Evolutionary conservation across 2,113 vertebrate genomes (phyloP), one percentile per base, ranked within the genome.

Genomic region (Oncorhynchus kisutch): DNA sequence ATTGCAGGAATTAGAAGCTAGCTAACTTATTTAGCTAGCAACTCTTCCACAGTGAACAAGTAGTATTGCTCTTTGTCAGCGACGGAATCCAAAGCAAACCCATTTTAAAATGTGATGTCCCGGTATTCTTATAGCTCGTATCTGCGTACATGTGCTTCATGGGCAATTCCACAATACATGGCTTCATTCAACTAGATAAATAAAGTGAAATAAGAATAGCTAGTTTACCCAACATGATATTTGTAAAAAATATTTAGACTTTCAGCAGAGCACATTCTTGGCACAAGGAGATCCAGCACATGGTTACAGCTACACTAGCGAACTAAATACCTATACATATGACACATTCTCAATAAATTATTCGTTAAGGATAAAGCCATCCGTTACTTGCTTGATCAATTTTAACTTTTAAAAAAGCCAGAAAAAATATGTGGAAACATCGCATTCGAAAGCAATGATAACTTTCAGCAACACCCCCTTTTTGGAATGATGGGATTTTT

Each of bases 241-340:
- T n/a, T 8, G 11, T 39, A 39, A n/a, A 0, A 3, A 34, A 29
- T 12, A 18, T 20, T 8, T 57, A 3, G 0, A 62, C 74, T 62
- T 91, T 79, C 71, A 13, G 3, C 1, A 0, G 0, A 72, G 83
- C 88, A 91, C 77, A 84, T 93, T 92, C 90, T 9, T 25, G 1
- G 1, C 25, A 8, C 3, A 54, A 3, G 20, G 59, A 60, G 20
- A 60, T 1, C 51, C 1, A 54, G 3, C 4, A 5, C 13, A 11
- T 45, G 39, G 0, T 45, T 45, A 45, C 8, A 45, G 39, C 39
- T 45, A 8, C 34, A 39, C 34, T 12, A 51, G 49, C 49, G 4
- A 51, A 9, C 12, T 54, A 54, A 54, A 54, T 16, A 16, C 14
- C 49, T 54, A 54, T 3, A 16, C 3, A 54, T 54, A 54, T 54